These are phyloP conservation scores for Acanthosoma haemorrhoidale DNA, from an alignment of 2,888 invertebrate species.

Conservation along the genomic window DNA sequence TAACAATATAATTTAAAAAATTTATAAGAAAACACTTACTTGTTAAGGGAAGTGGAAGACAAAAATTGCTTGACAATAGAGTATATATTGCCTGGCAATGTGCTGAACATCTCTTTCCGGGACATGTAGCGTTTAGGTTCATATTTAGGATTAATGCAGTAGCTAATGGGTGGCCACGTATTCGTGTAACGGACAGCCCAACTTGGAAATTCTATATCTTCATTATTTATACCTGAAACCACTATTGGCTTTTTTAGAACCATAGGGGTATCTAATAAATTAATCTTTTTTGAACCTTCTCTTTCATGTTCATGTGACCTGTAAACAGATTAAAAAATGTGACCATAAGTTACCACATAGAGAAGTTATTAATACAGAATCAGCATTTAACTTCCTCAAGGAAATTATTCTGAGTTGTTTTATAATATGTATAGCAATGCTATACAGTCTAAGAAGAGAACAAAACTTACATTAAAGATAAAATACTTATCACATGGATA, in stretches of 20 bases:
- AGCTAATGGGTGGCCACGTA: constrained; percentile 29
- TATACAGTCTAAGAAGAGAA: neutral
- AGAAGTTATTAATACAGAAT: no score
- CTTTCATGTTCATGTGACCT: constrained; percentile 30
- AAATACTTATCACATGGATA: neutral
- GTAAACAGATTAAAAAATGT: neutral
- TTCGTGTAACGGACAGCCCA: constrained; percentile 31
- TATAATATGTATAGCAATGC: no score
- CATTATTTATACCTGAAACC: constrained; percentile 19
- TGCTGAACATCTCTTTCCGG: constrained; percentile 37
- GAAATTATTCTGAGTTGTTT: no score
- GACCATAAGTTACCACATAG: no score
- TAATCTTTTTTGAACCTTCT: constrained; percentile 5
- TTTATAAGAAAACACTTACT: constrained; percentile 25
- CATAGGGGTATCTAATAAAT: constrained; percentile 37
- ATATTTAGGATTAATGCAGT: constrained; percentile 32
- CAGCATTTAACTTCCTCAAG: no score
- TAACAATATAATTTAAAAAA: neutral
- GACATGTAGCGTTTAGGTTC: constrained; percentile 30
- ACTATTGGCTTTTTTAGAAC: constrained; percentile 33
- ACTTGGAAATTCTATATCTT: constrained; percentile 33
- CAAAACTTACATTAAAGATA: neutral
- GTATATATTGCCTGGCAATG: constrained; percentile 38
- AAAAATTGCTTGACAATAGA: constrained; percentile 34
- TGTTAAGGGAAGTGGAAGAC: constrained; percentile 26